Conservation (phyloP, 2,888 invertebrate genomes). For the Melangyna quadrimaculata region DNA sequence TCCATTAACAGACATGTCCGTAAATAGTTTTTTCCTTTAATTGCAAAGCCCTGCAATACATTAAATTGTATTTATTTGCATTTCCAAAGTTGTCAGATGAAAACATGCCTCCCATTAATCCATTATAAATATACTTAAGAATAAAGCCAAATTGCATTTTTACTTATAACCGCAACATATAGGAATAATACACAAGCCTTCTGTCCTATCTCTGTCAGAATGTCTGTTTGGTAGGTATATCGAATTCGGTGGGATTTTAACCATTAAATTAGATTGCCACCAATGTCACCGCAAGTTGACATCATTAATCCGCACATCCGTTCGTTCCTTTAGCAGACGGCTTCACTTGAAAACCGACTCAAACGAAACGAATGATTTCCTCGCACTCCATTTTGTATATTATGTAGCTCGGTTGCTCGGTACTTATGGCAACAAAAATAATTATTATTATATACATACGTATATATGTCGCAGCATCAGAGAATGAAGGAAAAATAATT, state of each 20-base stretch:
- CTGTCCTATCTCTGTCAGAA: not conserved
- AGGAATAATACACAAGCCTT: not conserved
- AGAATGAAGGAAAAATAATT: conserved; percentile 56
- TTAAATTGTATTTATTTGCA: conserved; percentile 6
- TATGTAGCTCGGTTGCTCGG: not conserved
- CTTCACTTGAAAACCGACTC: conserved; percentile 67
- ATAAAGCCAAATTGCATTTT: not conserved
- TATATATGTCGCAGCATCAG: conserved; percentile 8
- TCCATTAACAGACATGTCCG: not conserved
- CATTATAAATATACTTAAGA: conserved; percentile 3
- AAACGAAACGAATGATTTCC: conserved; percentile 72
- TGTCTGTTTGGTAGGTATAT: conserved; percentile 7
- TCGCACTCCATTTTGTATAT: conserved; percentile 55
- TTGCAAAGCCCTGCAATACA: not conserved
- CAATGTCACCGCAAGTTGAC: conserved; percentile 66
- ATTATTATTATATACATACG: not conserved
- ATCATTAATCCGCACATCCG: conserved; percentile 69
- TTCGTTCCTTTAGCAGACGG: conserved; percentile 21
- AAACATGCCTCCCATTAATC: conserved; percentile 20
- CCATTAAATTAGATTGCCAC: conserved; percentile 69
- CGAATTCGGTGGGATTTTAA: conserved; percentile 49
- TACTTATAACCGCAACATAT: not conserved
- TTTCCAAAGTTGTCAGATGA: not conserved
- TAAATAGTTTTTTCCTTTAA: conserved; percentile 22
- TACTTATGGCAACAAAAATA: conserved; percentile 38